Conservation (phyloP, 2,888 invertebrate genomes). For the Latrodectus elegans region DNA sequence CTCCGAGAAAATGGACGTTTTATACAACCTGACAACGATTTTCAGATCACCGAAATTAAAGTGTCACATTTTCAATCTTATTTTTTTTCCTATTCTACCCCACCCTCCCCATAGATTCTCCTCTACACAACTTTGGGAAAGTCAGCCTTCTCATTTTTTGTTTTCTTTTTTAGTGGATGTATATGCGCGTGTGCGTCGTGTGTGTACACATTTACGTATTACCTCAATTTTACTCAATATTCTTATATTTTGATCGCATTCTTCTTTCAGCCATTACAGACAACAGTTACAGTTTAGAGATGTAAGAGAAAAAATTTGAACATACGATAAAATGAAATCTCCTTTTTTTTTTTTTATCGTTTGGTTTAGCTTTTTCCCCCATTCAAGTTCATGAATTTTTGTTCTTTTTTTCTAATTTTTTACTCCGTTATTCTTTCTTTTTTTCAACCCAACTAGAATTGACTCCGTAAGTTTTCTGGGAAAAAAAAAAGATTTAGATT, state of each 20-base stretch:
- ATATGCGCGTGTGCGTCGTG: conserved; percentile 7
- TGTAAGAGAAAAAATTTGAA: neutral
- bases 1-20: conserved; percentile 60
- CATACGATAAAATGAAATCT: conserved; percentile 28
- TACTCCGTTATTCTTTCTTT: neutral
- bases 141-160: conserved; percentile 2
- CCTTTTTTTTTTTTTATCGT: conserved; percentile 3
- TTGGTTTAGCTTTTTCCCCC: too few relatives aligned
- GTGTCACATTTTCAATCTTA: conserved; percentile 67
- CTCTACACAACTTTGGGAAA: neutral
- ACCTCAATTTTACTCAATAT: conserved; percentile 65
- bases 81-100: conserved; percentile 24
- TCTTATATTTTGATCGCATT: conserved; percentile 50
- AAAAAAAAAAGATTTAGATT: conserved; percentile 43
- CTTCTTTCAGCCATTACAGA: conserved; percentile 18
- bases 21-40: conserved; percentile 68
- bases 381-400: too few relatives aligned
- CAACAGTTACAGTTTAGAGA: conserved; percentile 24
- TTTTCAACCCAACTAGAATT: neutral
- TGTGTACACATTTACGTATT: conserved; percentile 49
- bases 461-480: conserved; percentile 7
- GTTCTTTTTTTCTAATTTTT: neutral
- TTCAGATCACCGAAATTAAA: conserved; percentile 67
- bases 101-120: conserved; percentile 6
- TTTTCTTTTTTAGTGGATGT: neutral